Conservation (phyloP, 2,888 invertebrate species). For the Thymelicus lineola region DNA sequence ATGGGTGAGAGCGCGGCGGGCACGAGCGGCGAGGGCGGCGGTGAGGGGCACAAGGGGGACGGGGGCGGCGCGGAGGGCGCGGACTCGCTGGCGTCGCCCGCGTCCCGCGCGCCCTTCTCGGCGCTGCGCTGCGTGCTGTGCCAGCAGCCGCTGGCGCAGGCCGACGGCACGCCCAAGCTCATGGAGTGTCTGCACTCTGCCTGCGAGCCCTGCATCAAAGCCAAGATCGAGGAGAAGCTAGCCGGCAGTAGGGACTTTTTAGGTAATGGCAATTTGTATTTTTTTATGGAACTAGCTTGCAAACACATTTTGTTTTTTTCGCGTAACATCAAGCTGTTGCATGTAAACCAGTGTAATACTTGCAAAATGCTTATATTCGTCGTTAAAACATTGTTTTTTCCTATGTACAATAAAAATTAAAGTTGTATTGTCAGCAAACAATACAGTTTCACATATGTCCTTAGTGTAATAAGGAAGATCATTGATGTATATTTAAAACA, state of each 20-base stretch:
- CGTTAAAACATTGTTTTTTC: too few species aligned
- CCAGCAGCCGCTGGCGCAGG: constrained; percentile 58
- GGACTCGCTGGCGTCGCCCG: constrained; percentile 74
- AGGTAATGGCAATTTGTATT: constrained; percentile 50
- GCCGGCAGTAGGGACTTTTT: constrained; percentile 69
- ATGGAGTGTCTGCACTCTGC: constrained; percentile 95
- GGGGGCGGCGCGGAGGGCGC: constrained; percentile 55
- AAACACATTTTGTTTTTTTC: too few species aligned
- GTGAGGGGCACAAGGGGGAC: constrained; percentile 38
- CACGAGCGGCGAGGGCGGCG: constrained; percentile 23
- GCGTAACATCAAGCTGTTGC: too few species aligned
- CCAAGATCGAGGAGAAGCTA: constrained; percentile 85
- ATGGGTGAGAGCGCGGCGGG: constrained; percentile 38
- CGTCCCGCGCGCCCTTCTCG: constrained; percentile 50
- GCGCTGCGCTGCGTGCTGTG: constrained; percentile 85
- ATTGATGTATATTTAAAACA: too few species aligned
- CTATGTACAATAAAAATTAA: too few species aligned
- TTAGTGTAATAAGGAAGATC: too few species aligned
- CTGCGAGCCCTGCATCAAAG: constrained; percentile 90
- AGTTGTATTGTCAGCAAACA: too few species aligned
- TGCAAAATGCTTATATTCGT: too few species aligned
- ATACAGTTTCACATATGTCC: too few species aligned
- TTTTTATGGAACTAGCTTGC: too few species aligned
- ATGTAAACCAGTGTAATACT: too few species aligned
- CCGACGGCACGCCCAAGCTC: constrained; percentile 89